A percentile compares a stretch with the other conserved stretches of the same genome.
Conservation (phyloP, 2,888 invertebrate genomes). For the Ectobius pallidus region DNA sequence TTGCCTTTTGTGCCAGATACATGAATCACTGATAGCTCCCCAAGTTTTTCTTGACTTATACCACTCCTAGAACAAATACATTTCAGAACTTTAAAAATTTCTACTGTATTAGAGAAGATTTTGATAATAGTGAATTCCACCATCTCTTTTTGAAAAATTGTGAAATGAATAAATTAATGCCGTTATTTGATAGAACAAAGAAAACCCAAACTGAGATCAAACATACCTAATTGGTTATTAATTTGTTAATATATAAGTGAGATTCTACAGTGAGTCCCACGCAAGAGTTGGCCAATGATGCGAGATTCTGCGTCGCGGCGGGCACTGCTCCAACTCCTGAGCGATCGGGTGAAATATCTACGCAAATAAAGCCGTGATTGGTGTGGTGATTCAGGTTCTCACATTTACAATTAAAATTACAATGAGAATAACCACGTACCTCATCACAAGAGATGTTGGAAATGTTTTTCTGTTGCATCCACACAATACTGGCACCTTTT, state of each 20-base stretch:
- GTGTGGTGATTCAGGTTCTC: no score
- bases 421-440: no score
- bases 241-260: not conserved
- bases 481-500: no score
- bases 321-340: no score
- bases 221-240: not conserved
- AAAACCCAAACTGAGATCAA: not conserved
- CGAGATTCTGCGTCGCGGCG: no score
- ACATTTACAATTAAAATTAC: no score
- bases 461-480: no score
- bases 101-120: not conserved
- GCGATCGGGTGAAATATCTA: no score
- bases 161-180: not conserved
- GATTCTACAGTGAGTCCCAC: no score
- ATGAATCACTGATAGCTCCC: conserved; percentile 86
- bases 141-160: not conserved
- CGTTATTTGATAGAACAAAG: not conserved
- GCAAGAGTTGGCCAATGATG: no score
- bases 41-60: conserved; percentile 67
- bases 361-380: no score
- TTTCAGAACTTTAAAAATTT: not conserved
- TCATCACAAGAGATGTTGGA: no score
- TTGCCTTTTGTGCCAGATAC: conserved; percentile 98
- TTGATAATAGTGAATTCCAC: not conserved
- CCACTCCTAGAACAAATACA: conserved; percentile 55